Conservation (phyloP, 1,140 invertebrate species). For the Apis florea region DNA sequence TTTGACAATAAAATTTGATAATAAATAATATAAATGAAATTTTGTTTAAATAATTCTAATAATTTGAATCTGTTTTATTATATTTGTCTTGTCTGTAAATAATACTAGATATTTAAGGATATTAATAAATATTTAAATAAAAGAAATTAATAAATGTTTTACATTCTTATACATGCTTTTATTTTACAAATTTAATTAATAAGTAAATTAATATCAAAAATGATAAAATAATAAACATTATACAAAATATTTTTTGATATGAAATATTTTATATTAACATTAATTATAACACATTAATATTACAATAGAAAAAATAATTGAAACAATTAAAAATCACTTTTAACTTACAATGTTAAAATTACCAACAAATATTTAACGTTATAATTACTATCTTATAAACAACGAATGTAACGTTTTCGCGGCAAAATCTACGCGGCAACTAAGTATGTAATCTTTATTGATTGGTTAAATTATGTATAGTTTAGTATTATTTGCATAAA, state of each 20-base stretch:
- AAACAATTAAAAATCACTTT: background rate
- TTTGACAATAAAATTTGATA: background rate
- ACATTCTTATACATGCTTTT: background rate
- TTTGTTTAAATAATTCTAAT: background rate
- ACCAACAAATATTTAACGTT: slow-evolving; percentile 13
- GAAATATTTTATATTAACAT: background rate
- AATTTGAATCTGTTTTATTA: background rate
- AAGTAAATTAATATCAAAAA: background rate
- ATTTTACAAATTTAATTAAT: background rate
- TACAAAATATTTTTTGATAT: background rate
- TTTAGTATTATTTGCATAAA: background rate
- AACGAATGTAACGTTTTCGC: slow-evolving; percentile 44
- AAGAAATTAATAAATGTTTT: background rate
- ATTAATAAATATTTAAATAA: background rate
- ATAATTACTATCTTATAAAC: slow-evolving; percentile 24
- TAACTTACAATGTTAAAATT: slow-evolving; percentile 8
- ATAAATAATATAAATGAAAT: background rate
- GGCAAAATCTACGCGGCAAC: slow-evolving; percentile 55
- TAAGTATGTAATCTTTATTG: slow-evolving; percentile 36
- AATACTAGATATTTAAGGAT: background rate
- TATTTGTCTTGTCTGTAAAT: background rate
- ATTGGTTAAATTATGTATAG: slow-evolving; percentile 25
- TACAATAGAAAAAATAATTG: background rate
- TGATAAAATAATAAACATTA: background rate
- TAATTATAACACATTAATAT: background rate